Conservation (phyloP, 2,888 invertebrate species). For the Acrobasis consociella region DNA sequence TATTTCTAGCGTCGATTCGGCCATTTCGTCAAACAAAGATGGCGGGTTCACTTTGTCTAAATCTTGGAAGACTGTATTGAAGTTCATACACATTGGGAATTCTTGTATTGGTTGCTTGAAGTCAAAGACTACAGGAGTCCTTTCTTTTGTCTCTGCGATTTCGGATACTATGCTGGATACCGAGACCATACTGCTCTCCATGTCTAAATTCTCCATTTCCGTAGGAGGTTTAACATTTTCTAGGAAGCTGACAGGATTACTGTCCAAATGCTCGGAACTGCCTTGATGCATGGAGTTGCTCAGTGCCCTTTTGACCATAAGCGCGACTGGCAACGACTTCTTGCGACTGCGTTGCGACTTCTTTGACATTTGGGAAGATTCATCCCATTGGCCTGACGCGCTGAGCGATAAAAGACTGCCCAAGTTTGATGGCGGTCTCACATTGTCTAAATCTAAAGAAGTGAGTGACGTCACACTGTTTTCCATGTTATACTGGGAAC, state of each 20-base stretch:
- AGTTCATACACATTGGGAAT: conserved; percentile 69
- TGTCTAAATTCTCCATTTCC: conserved; percentile 89
- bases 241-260: conserved; percentile 84
- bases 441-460: conserved; percentile 87
- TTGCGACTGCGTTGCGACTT: conserved; percentile 80
- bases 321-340: conserved; percentile 87
- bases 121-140: conserved; percentile 79
- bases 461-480: conserved; percentile 83
- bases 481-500: conserved; percentile 70
- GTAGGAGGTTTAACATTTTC: conserved; percentile 94
- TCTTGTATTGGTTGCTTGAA: conserved; percentile 81
- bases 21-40: conserved; percentile 87
- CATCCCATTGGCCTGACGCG: conserved; percentile 79
- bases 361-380: conserved; percentile 54
- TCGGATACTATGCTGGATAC: conserved; percentile 93
- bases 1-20: conserved; percentile 82
- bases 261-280: conserved; percentile 85
- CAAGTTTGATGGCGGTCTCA: conserved; percentile 90
- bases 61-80: conserved; percentile 79
- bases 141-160: conserved; percentile 83
- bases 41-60: conserved; percentile 88
- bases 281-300: conserved; percentile 80
- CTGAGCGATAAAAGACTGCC: conserved; percentile 85
- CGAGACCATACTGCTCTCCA: conserved; percentile 92
- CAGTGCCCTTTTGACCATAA: conserved; percentile 88